Evolutionary conservation across 2,888 invertebrate genomes (phyloP), one percentile per base, ranked within the genome.

Genomic region (Caenorhabditis auriculariae): DNA sequence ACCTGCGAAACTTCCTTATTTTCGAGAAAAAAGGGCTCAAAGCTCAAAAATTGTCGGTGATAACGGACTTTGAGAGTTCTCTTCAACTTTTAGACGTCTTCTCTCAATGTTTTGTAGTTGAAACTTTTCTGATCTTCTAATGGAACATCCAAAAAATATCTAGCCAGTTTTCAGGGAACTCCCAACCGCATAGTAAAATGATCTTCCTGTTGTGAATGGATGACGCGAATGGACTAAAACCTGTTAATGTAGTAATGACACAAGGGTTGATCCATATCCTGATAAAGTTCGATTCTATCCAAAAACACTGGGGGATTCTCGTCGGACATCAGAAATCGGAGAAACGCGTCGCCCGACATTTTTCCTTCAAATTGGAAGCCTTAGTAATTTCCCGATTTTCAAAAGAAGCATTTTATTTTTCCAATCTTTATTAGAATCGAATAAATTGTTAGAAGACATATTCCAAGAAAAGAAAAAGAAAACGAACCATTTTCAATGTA

Each of bases 231-330:
- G 9, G 35, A 47, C 43, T 9, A 9, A n/a, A 35, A 69, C 73
- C 74, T 73, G 57, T 99, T 98, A 81, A 98, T 98, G 85, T 95
- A 98, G 85, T 99, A 98, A 83, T 98, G 96, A 7, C 93, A 89
- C 52, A 99, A 83, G 0, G 98, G 91, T 82, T 96, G 94, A 83
- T 98, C 96, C 98, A 99, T 96, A 71, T 98, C 96, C 83, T 86
- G 85, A 77, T 85, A 86, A 52, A 75, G 58, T 27, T 80, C 79
- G 28, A 77, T 78, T n/a, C 95, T 87, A 84, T 98, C 98, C 72
- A 98, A 86, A 85, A 98, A 98, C 66, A 99, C 96, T 0, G 98
- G 96, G 0, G 96, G 94, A 85, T 99, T 99, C 85, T 99, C 98
- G 83, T 99, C 98, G 0, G 96, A 96, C 94, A 99, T 98, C 71